Conservation (phyloP, 2,113 vertebrate species). For the Rhynchopsitta pachyrhyncha region DNA sequence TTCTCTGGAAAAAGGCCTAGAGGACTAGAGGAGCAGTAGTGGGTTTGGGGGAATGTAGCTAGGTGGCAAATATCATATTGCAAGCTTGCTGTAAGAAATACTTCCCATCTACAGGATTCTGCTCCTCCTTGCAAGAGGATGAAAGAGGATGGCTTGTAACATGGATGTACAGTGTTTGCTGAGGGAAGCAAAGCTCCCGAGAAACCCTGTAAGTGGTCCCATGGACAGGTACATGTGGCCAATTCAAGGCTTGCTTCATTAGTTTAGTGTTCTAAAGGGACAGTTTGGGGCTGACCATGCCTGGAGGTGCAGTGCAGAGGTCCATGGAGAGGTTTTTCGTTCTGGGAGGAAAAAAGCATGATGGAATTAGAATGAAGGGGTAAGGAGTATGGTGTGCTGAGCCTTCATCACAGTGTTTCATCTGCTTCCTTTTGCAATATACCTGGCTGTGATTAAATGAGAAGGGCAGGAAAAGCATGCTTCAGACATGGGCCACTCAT, state of each 20-base stretch:
- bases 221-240: background rate
- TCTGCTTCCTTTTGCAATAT: background rate
- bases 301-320: background rate
- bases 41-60: background rate
- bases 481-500: accelerated
- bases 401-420: background rate
- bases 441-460: accelerated
- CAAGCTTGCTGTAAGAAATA: background rate
- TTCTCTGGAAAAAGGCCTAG: background rate
- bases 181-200: background rate
- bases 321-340: background rate
- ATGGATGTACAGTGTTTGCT: accelerated
- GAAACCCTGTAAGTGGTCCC: accelerated
- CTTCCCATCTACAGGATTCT: background rate
- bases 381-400: background rate
- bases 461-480: accelerated
- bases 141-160: background rate
- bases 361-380: accelerated
- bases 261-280: background rate
- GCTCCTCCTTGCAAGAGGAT: background rate
- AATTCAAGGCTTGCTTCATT: background rate
- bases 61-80: background rate
- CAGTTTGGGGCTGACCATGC: accelerated
- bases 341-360: accelerated
- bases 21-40: background rate